Conservation (phyloP, 2,888 invertebrate species). For the Carabus problematicus region DNA sequence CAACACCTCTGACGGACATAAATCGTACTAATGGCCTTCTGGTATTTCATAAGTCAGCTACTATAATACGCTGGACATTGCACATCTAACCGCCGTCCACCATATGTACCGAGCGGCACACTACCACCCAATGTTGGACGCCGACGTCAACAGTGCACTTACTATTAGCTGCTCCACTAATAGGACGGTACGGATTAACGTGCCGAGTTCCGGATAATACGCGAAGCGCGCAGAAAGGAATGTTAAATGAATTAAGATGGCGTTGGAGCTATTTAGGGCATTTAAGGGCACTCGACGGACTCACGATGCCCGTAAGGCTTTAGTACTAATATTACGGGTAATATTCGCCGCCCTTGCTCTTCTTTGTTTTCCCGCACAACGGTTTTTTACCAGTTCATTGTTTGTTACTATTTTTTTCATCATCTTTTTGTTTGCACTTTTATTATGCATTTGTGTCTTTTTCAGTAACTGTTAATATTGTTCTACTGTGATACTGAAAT, state of each 20-base stretch:
- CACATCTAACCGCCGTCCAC: conserved; percentile 7
- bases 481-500: no score
- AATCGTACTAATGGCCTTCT: conserved; percentile 59
- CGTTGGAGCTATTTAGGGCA: conserved; percentile 52
- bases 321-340: no score
- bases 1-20: conserved; percentile 54
- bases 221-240: conserved; percentile 46
- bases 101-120: conserved; percentile 16
- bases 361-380: no score
- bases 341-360: no score
- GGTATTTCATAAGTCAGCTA: conserved; percentile 59
- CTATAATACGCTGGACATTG: conserved; percentile 43
- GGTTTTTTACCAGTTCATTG: no score
- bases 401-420: no score
- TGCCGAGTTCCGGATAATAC: conserved; percentile 34
- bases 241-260: conserved; percentile 52
- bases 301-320: not conserved
- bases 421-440: no score
- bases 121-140: not conserved
- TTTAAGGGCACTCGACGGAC: conserved; percentile 45
- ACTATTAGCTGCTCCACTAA: not conserved
- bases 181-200: not conserved
- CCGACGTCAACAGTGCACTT: no score
- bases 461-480: no score
- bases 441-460: no score